A percentile compares a stretch with the other conserved stretches of the same genome.
Evolutionary conservation across 2,797 vertebrate genomes (phyloP).

Genomic region (Intellagama lesueurii): DNA sequence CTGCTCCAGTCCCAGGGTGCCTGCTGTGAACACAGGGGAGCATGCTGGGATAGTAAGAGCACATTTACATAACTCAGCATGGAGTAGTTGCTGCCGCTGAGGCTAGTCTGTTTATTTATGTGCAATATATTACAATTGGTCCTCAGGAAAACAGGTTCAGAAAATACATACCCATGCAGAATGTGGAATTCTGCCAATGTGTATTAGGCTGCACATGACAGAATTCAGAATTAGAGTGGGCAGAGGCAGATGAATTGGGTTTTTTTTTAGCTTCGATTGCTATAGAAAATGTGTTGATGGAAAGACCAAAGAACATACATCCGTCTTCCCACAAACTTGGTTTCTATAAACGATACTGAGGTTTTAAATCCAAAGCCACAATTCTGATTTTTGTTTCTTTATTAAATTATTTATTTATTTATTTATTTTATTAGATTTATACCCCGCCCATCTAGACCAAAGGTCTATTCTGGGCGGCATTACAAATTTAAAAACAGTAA

Average conservation of each 20-base stretch:
- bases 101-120: conserved; percentile 15
- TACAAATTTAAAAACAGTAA: no score
- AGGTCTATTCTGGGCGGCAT: no score
- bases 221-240: not conserved
- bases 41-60: conserved; percentile 17
- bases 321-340: no score
- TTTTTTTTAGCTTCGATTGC: not conserved
- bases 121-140: not conserved
- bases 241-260: not conserved
- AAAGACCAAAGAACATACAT: not conserved
- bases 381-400: no score
- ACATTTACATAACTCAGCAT: conserved; percentile 19
- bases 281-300: not conserved
- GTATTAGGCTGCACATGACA: not conserved
- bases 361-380: not conserved
- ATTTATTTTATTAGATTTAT: no score
- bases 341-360: not conserved
- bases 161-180: not conserved
- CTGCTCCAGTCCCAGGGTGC: conserved; percentile 6
- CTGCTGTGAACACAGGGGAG: conserved; percentile 12
- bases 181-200: not conserved
- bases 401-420: no score
- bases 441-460: no score
- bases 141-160: not conserved
- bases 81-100: not conserved